Base-by-base conservation (phyloP, 2,113 vertebrate genomes). In the Pteropus alecto region DNA sequence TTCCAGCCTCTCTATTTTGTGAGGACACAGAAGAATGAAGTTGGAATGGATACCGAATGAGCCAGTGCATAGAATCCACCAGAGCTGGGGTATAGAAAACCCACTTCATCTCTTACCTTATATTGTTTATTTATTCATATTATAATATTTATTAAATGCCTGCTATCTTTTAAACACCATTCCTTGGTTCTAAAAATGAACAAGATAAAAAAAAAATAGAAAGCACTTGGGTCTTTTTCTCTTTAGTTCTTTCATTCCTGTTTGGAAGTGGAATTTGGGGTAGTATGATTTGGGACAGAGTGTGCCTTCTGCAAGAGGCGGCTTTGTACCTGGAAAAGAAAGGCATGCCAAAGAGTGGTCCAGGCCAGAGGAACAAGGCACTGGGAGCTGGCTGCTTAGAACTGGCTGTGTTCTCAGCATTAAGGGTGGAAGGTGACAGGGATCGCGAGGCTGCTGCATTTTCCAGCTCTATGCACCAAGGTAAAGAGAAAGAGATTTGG, bases 321-420 rank as follows among this genome's bases (percentile, higher is more conserved):
- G 0, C 19, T 84, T 71, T 65, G 33, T 61, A 54, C 86, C 63
- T 63, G 13, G 61, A 19, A 48, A 48, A 96, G 38, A 28, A 54
- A 73, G 9, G n/a, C 3, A 51, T 70, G 28, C 41, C 21, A 41
- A 14, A 2, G 1, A 65, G 35, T 19, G 18, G 14, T 19, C 6
- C 0, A 35, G 48, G 26, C 6, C 0, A 35, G 48, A 16, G 16
- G 21, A 51, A 18, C 1, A 33, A 33, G 6, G 54, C 16, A 4
- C 51, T 77, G 35, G 7, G 16, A 48, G 16, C 19, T 33, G 14
- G 18, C 18, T 83, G 48, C 26, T 93, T 10, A 35, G 38, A 73
- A 41, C 10, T 21, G 38, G 14, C 24, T 70, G 18, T 0, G 0
- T 76, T 54, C 48, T 74, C n/a, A 84, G 22, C 21, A n/a, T 73